phyloP scores from a whole-genome alignment of 2,888 invertebrate species.

The Drosophila robusta region DNA sequence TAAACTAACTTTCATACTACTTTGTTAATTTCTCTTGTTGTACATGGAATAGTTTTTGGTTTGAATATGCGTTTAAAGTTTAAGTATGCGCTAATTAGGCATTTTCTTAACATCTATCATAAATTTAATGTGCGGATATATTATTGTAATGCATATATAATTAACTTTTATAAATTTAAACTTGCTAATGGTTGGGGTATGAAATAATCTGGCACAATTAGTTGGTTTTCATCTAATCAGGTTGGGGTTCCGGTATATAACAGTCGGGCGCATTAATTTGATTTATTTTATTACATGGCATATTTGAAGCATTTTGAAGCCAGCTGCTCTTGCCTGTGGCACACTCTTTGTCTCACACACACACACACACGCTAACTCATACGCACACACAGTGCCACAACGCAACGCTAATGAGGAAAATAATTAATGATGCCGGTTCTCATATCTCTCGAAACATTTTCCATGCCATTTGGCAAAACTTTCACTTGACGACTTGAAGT shows the following conservation, averaged over 20 bases:
- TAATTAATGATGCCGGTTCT: conserved; percentile 71
- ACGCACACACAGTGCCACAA: background rate
- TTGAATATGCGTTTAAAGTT: too few relatives aligned
- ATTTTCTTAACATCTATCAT: too few relatives aligned
- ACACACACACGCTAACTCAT: conserved; percentile 13
- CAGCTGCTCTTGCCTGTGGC: conserved; percentile 44
- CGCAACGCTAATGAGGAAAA: conserved; percentile 75
- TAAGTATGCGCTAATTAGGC: too few relatives aligned
- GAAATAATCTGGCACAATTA: background rate
- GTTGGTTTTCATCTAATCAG: background rate
- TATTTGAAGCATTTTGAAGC: conserved; percentile 26
- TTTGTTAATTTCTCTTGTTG: too few relatives aligned
- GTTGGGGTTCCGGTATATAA: conserved; percentile 1
- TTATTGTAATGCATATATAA: too few relatives aligned
- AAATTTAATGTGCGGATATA: too few relatives aligned
- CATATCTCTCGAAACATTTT: conserved; percentile 64
- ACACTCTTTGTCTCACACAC: conserved; percentile 33
- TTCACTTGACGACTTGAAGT: conserved; percentile 77
- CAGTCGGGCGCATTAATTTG: conserved; percentile 27
- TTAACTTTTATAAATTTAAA: background rate
- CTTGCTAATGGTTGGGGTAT: background rate
- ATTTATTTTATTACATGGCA: conserved; percentile 27
- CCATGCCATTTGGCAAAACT: conserved; percentile 79
- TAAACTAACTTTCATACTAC: too few relatives aligned
- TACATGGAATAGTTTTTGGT: too few relatives aligned